Conservation (phyloP, 2,888 invertebrate species). For the Eupithecia vulgata region DNA sequence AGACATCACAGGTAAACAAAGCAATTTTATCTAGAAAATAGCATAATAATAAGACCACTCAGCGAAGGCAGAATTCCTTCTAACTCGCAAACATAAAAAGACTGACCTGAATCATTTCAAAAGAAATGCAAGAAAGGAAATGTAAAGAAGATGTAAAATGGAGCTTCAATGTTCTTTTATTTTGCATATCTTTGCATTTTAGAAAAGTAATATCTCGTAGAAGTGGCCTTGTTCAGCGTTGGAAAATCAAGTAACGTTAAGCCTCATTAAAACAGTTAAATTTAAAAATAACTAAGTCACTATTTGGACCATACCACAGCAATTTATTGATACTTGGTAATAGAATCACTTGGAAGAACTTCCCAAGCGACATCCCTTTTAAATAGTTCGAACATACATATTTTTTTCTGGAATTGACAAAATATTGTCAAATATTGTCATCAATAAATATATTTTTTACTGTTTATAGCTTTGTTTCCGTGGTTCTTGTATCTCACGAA, state of each 20-base stretch:
- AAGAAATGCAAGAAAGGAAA: constrained; percentile 42
- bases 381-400: background rate
- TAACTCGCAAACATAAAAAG: constrained; percentile 43
- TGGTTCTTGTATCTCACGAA: background rate
- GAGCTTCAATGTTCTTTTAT: constrained; percentile 42
- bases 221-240: constrained; percentile 21
- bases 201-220: constrained; percentile 34
- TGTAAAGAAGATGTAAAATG: constrained; percentile 44
- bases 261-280: background rate
- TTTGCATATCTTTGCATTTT: constrained; percentile 47
- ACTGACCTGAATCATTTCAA: constrained; percentile 43
- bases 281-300: background rate
- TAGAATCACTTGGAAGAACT: background rate
- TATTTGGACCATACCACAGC: background rate
- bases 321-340: background rate
- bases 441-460: background rate
- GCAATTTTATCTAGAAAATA: constrained; percentile 1
- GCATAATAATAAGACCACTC: background rate
- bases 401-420: too few relatives aligned
- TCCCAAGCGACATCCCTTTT: background rate
- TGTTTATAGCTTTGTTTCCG: too few relatives aligned
- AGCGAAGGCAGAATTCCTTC: constrained; percentile 36
- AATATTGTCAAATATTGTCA: too few relatives aligned
- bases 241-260: background rate
- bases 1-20: background rate